Base-by-base conservation (phyloP, 2,888 invertebrate species). In the Phania funesta region DNA sequence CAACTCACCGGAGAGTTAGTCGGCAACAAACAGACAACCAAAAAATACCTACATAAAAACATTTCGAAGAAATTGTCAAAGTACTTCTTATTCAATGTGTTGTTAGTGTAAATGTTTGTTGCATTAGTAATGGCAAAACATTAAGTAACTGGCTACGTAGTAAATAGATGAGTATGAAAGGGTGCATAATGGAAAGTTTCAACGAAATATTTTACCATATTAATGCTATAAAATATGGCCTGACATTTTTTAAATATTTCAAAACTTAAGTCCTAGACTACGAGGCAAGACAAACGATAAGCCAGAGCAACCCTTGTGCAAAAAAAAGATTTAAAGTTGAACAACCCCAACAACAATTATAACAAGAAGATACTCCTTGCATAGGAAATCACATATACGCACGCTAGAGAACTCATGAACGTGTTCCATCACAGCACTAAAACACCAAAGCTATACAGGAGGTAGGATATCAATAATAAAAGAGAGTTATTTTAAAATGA, bases 171-270 rank as follows among this genome's bases (percentile, higher is more conserved):
- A 65, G 26, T n/a, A 2, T 20, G 22, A 3, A 44, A 54, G 62
- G 68, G 54, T 38, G 29, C 29, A 22, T 22, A 78, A 52, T 8
- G 71, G 48, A 50, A 24, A 35, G 44, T 78, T 71, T 65, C 58
- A 52, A 67, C 26, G 56, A 79, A 73, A 79, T 79, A 71, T 73
- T 79, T 79, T 58, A 65, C 50, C 78, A 73, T 78, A 58, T 73
- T 79, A 79, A 79, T 73, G n/a, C 78, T 41, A 73, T 79, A 73
- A 79, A 73, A 79, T 79, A 79, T 79, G 58, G 65, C 71, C 58
- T 73, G 50, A 79, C 58, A 73, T 58, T 44, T 41, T n/a, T 11
- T 13, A 50, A 44, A 24, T 24, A 24, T 64, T 54, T 24, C 2
- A 41, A 56, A 65, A 65, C 16, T 64, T 64, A 44, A 20, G 16